Percentiles rank a stretch among this genome's conserved stretches.
These are phyloP conservation scores for Dexiosoma caninum DNA, from an alignment of 2,888 invertebrate species.

Conservation along the genomic window DNA sequence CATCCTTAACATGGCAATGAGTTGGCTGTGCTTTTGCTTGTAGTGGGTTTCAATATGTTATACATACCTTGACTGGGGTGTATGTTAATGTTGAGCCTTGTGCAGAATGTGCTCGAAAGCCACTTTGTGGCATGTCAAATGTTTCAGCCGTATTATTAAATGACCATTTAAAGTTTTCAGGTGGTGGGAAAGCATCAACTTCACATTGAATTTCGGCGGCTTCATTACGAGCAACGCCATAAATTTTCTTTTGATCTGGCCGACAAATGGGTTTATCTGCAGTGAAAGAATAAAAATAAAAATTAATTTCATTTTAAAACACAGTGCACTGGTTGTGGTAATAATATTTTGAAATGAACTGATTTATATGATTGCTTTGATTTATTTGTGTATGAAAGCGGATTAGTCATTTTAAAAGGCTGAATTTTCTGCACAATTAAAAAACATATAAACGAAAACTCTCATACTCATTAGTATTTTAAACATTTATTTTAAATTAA, in stretches of 20 bases:
- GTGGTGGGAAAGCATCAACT: constrained; percentile 90
- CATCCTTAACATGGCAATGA: neutral
- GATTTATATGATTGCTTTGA: no score
- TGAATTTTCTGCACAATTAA: no score
- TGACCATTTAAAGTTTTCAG: constrained; percentile 90
- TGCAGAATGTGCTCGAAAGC: constrained; percentile 81
- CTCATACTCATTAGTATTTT: no score
- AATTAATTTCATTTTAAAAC: neutral
- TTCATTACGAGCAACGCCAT: constrained; percentile 90
- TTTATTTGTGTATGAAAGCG: no score
- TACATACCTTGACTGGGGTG: constrained; percentile 81
- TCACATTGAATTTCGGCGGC: constrained; percentile 88
- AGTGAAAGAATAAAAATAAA: neutral
- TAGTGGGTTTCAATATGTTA: constrained; percentile 10
- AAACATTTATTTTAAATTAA: no score
- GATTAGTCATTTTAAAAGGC: no score
- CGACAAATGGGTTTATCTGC: constrained; percentile 89
- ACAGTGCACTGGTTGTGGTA: no score
- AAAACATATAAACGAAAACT: no score
- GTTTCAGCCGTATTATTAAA: constrained; percentile 93
- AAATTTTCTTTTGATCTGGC: constrained; percentile 85
- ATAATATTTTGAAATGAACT: no score
- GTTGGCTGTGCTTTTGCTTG: neutral
- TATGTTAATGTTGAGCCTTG: constrained; percentile 84
- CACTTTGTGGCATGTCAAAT: constrained; percentile 85